Base-by-base conservation (phyloP, 2,113 vertebrate genomes). In the Elaphurus davidianus region DNA sequence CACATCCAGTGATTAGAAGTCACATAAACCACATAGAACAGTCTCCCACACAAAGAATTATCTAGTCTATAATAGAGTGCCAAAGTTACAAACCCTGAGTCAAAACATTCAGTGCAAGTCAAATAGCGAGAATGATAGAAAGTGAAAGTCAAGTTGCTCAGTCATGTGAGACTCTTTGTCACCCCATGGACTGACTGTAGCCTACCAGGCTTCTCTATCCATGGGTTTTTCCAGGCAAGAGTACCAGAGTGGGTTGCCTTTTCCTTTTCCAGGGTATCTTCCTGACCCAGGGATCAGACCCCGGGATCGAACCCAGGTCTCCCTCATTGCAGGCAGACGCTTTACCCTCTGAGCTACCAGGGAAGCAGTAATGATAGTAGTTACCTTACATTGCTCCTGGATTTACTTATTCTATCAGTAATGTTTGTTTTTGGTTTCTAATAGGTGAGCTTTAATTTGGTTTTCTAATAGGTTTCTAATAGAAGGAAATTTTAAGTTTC, bases 271-370 rank as follows among this genome's bases (percentile, higher is more conserved):
- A 71, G 1, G 64, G 64, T 9, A 23, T 71, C n/a, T 71, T 12
- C 9, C 17, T 71, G 64, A 21, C 17, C 64, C 64, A 71, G n/a
- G 64, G 64, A 71, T 21, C n/a, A 10, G 64, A 21, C 17, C 64
- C 64, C 36, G 17, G 64, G 64, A 71, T 21, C 19, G 5, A 36
- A 71, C 64, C 64, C 9, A 71, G n/a, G 17, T 71, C 0, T 71
- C 9, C n/a, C 21, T 1, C 19, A 36, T 23, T 36, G 9, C 4
- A 36, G 64, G n/a, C n/a, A 36, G 17, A 5, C 2, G 2, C n/a
- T 36, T 67, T 67, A n/a, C 17, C n/a, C 33, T 36, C 64, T 67
- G n/a, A 67, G n/a, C 64, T 4, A 71, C n/a, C 64, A 36, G 64
- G 64, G 17, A 71, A 23, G 8, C 33, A 21, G 33, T 21, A 36